Evolutionary conservation across 2,888 invertebrate species (phyloP), one percentile per base, ranked within the genome.

Genomic region (Caenorhabditis panamensis): DNA sequence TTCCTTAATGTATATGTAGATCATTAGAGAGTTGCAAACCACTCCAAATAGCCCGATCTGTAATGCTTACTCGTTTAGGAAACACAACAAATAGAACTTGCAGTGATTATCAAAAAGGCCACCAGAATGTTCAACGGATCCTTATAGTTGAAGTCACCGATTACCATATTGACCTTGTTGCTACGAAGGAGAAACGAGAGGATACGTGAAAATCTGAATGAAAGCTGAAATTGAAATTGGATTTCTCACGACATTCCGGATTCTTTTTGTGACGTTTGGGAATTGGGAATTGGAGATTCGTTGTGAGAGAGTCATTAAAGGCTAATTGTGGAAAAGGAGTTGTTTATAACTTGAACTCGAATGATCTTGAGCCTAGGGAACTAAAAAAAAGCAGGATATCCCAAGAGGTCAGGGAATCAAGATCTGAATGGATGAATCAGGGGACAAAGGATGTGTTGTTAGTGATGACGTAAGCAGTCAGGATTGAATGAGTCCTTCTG

Each of bases 31-130:
- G 56, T 79, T 79, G n/a, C 66, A 67, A 20, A 56, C n/a, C 0
- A 67, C 49, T 16, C 79, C 79, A 11, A 79, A 67, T 2, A 79
- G 13, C 16, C 71, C 72, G 6, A 71, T 62, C 79, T 79, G 67
- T 2, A 58, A 49, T 3, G 47, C 5, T 16, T 41, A 5, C 16
- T 41, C 13, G 2, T 41, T 22, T 24, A 5, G 26, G n/a, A 53
- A 11, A 24, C 31, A 26, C 13, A 16, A 18, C 11, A 56, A 41
- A 13, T 16, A 13, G 31, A 28, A 64, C 64, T 59, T 6, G 67
- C 67, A 6, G 59, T 41, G 1, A 58, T 28, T 3, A 73, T 66
- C 22, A 73, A n/a, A 13, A 64, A 20, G 1, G 64, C 64, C 5
- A 49, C 47, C 0, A 66, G 20, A 16, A 64, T 53, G 22, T 73